A percentile compares a stretch with the other conserved stretches of the same genome.
These are phyloP conservation scores for Elaphurus davidianus DNA, from an alignment of 2,113 vertebrate genomes.

Conservation along the genomic window DNA sequence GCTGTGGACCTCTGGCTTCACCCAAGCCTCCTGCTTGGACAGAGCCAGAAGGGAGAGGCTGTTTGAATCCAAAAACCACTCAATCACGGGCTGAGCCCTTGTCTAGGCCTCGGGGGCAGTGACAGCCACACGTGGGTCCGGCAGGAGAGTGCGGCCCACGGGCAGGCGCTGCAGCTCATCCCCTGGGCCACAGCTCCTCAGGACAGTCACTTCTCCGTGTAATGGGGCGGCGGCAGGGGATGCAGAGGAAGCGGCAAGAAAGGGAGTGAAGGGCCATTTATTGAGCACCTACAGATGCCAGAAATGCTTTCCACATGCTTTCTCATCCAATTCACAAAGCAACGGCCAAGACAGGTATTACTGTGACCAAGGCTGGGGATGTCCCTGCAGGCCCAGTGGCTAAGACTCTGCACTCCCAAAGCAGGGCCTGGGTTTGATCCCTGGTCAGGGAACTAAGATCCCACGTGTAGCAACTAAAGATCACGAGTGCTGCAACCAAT, in stretches of 20 bases:
- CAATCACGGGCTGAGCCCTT: background rate
- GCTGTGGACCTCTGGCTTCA: background rate
- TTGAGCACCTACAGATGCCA: background rate
- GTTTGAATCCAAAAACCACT: background rate
- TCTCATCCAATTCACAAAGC: background rate
- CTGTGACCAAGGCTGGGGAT: background rate
- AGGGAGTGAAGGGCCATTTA: background rate
- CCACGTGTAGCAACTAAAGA: background rate
- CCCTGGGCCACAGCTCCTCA: background rate
- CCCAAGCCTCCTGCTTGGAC: rapidly evolving
- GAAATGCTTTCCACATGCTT: background rate
- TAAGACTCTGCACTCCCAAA: background rate
- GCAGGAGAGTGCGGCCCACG: background rate
- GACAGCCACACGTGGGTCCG: rapidly evolving
- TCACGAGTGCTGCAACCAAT: background rate
- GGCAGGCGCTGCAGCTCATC: rapidly evolving
- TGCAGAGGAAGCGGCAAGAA: background rate
- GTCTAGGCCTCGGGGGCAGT: background rate
- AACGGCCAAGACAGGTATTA: background rate
- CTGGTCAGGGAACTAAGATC: background rate
- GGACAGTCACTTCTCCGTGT: rapidly evolving
- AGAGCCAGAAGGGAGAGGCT: background rate
- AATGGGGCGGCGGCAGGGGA: rapidly evolving
- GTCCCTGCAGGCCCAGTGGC: background rate
- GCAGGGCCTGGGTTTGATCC: background rate